Evolutionary conservation across 2,888 invertebrate species (phyloP), one percentile per base, ranked within the genome.

Genomic region (Platynereis dumerilii): DNA sequence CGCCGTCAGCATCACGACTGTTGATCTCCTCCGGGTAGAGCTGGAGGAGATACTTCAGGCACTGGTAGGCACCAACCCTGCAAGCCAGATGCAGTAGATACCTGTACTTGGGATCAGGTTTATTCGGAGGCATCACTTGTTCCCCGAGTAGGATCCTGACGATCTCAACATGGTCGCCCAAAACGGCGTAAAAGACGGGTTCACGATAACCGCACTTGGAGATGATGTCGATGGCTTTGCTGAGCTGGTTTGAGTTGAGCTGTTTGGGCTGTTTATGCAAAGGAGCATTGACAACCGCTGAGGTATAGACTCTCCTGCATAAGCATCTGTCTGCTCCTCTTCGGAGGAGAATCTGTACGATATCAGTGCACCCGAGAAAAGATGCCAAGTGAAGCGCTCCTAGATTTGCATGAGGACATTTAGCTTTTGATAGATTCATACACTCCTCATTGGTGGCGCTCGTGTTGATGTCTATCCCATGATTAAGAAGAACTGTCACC

Each of bases 21-120:
- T 65, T 65, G 3, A 66, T 53, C 5, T 53, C 65, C 3, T 29
- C 24, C 2, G 68, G 68, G 57, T 60, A 66, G 5, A 62, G 22
- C 10, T 57, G 22, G 20, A 68, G 27, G 15, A 68, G 57, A 34
- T 63, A 66, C 45, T 59, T n/a, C 12, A 68, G 62, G 39, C 65
- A 68, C 17, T 56, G 44, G 27, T 45, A 62, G 28, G 68, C 64
- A 22, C 68, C 65, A 3, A 63, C 56, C 20, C 68, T 29, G 48
- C 68, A 68, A 3, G 68, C 65, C 5, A 68, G 42, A 24, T 60
- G 68, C 3, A 66, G 53, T 12, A 68, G 60, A 24, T 60, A 53
- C 15, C 60, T 22, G 52, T 66, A 48, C 48, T 55, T 54, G 2
- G 34, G 22, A 17, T 45, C 28, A n/a, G 45, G n/a, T 1, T 10